Percentiles rank a stretch among this genome's conserved stretches.
phyloP scores from a whole-genome alignment of 2,888 invertebrate genomes.

The Branchellion lobata region DNA sequence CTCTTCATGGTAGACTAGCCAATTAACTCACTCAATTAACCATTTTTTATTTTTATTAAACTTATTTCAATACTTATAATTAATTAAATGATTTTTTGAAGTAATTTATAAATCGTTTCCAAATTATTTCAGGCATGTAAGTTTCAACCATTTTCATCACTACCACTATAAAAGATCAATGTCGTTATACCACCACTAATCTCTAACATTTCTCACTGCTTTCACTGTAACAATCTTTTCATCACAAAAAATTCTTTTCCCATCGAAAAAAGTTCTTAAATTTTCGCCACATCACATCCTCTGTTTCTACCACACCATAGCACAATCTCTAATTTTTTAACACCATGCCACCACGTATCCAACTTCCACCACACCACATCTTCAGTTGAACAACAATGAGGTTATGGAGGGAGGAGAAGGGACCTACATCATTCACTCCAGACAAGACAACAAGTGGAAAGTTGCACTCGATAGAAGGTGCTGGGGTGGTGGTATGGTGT shows the following conservation, averaged over 20 bases:
- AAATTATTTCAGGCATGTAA: background rate
- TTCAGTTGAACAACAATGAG: constrained; percentile 39
- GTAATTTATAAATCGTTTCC: background rate
- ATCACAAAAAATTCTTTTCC: no score
- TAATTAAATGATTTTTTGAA: background rate
- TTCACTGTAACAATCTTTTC: no score
- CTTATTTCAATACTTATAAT: background rate
- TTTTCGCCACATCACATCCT: background rate
- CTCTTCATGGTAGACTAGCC: constrained; percentile 74
- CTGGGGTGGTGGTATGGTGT: background rate
- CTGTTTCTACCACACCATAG: background rate
- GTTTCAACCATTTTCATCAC: no score
- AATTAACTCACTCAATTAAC: constrained; percentile 20
- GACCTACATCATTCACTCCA: background rate
- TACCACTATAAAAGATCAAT: no score
- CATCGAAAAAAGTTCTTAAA: no score
- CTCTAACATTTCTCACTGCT: no score
- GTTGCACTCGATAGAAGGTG: background rate
- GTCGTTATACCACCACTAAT: no score
- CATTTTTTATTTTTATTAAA: constrained; percentile 6
- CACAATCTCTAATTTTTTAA: background rate
- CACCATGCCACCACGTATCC: background rate
- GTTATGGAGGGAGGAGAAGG: background rate
- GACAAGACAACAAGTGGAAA: background rate
- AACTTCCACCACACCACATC: background rate